These are phyloP conservation scores for Caenorhabditis brenneri DNA, from an alignment of 1,140 invertebrate species.

Conservation along the genomic window DNA sequence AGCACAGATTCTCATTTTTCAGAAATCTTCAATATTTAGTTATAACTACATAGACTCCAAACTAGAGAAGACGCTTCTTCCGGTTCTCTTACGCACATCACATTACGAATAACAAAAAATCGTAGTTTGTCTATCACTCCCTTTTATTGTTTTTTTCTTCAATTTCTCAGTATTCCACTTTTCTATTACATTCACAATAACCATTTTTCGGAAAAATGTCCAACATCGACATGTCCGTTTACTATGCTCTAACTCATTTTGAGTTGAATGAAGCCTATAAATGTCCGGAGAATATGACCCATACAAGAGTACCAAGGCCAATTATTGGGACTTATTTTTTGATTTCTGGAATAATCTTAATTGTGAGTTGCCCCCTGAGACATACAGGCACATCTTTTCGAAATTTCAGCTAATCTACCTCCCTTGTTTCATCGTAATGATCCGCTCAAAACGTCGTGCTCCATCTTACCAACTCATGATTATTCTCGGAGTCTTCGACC, in stretches of 20 bases:
- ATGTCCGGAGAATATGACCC: neutral
- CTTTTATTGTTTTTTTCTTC: neutral
- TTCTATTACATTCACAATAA: neutral
- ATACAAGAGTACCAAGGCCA: neutral
- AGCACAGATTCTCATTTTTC: no score
- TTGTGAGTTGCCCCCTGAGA: constrained; percentile 8
- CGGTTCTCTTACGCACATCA: no score
- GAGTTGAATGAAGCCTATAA: neutral
- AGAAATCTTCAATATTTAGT: no score
- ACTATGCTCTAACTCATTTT: neutral
- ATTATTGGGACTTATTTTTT: neutral
- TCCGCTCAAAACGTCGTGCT: neutral
- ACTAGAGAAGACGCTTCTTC: no score
- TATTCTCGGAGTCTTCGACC: constrained; percentile 44
- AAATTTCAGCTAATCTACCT: constrained; percentile 80
- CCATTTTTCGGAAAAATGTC: neutral
- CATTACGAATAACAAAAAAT: neutral
- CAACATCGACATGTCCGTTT: neutral
- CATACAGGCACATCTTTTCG: no score
- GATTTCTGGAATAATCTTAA: neutral
- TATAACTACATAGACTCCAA: no score
- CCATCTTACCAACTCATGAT: constrained; percentile 34
- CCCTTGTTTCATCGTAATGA: constrained; percentile 29
- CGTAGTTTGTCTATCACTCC: neutral
- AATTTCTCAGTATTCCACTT: neutral